These are phyloP conservation scores for Aspidiotus rigidus DNA, from an alignment of 2,888 invertebrate species.

Conservation along the genomic window DNA sequence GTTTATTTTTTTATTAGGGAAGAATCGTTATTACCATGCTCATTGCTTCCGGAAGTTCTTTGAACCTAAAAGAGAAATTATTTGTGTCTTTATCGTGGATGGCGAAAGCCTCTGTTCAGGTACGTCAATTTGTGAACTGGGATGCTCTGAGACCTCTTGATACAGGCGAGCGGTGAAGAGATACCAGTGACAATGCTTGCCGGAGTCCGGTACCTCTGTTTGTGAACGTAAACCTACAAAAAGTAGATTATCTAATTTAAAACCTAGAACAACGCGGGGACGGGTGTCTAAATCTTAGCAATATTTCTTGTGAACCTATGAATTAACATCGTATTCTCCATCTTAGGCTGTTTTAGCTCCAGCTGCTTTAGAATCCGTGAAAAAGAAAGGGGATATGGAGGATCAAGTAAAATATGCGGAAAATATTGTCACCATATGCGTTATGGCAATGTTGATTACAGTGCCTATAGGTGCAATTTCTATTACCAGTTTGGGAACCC, in stretches of 20 bases:
- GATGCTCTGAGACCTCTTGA: neutral
- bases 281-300: neutral
- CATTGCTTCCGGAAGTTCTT: constrained; percentile 64
- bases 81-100: constrained; percentile 88
- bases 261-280: neutral
- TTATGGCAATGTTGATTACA: constrained; percentile 72
- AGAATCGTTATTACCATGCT: constrained; percentile 59
- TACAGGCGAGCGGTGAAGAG: too few species aligned
- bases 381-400: constrained; percentile 43
- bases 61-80: constrained; percentile 80
- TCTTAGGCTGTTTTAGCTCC: constrained; percentile 69
- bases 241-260: too few species aligned
- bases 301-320: neutral
- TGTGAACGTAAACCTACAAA: too few species aligned
- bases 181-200: too few species aligned
- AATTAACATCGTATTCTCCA: neutral
- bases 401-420: constrained; percentile 53
- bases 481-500: constrained; percentile 68
- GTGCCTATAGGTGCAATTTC: constrained; percentile 75
- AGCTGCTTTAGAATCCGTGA: constrained; percentile 59
- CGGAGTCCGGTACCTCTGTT: too few species aligned
- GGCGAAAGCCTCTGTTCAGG: constrained; percentile 97
- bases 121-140: constrained; percentile 40
- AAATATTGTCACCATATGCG: constrained; percentile 63
- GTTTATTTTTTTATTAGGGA: constrained; percentile 43